Evolutionary conservation across 2,113 vertebrate genomes (phyloP).

Genomic region (Sprattus sprattus): DNA sequence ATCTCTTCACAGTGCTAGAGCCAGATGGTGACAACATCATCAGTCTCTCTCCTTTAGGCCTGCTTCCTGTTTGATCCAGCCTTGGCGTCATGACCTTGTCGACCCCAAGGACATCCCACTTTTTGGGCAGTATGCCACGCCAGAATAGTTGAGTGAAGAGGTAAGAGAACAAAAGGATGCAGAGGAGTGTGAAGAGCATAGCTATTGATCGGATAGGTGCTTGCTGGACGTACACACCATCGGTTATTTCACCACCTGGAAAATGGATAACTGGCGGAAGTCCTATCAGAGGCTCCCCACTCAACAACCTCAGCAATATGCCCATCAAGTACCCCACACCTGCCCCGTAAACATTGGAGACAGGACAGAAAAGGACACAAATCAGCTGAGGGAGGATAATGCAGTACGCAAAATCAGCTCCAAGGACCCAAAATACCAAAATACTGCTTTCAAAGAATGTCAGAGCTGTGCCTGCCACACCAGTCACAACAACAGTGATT

Average conservation of each 20-base stretch:
- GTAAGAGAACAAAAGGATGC: too few species aligned
- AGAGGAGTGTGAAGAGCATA: too few species aligned
- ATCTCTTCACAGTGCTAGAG: neutral
- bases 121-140: slow-evolving; percentile 60
- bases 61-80: neutral
- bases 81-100: neutral
- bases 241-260: too few species aligned
- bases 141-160: slow-evolving; percentile 68
- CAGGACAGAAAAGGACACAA: slow-evolving; percentile 61
- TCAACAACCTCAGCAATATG: too few species aligned
- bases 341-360: too few species aligned
- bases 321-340: too few species aligned
- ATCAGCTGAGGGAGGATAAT: slow-evolving; percentile 73
- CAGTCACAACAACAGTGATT: slow-evolving; percentile 66
- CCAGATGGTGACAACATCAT: neutral
- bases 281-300: too few species aligned
- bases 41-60: neutral
- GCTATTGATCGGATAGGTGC: too few species aligned
- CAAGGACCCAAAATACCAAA: slow-evolving; percentile 70
- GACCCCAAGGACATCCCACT: slow-evolving; percentile 69
- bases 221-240: too few species aligned
- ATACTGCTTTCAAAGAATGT: slow-evolving; percentile 71
- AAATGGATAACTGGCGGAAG: too few species aligned
- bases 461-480: slow-evolving; percentile 61
- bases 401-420: slow-evolving; percentile 71